These are phyloP conservation scores for Xestia ashworthii DNA, from an alignment of 2,888 invertebrate genomes.

Conservation along the genomic window DNA sequence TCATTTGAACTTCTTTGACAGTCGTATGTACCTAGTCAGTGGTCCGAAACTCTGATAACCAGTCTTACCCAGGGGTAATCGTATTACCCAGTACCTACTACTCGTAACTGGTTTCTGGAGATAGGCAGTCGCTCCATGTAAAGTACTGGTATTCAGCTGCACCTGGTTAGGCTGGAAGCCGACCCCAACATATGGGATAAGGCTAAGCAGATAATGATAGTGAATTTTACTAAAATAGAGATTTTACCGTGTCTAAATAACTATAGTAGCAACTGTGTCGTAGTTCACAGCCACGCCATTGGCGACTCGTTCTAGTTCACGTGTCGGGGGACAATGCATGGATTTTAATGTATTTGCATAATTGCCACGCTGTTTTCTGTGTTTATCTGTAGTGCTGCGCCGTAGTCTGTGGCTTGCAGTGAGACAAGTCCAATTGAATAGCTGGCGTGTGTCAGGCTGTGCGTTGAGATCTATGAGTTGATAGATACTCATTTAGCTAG, in stretches of 20 bases:
- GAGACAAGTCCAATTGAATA: slow-evolving; percentile 12
- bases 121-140: not conserved
- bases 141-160: not conserved
- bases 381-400: slow-evolving; percentile 70
- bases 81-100: too few relatives aligned
- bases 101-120: not conserved
- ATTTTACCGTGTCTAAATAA: not conserved
- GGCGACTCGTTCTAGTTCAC: slow-evolving; percentile 70
- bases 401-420: slow-evolving; percentile 43
- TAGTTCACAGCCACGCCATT: slow-evolving; percentile 58
- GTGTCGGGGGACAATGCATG: slow-evolving; percentile 75
- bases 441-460: not conserved
- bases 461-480: not conserved
- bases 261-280: slow-evolving; percentile 12
- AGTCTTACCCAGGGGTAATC: not conserved
- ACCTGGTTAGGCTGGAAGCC: not conserved
- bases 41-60: not conserved
- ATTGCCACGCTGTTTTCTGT: slow-evolving; percentile 74
- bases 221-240: not conserved
- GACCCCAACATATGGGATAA: not conserved
- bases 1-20: not conserved
- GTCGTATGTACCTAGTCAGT: not conserved
- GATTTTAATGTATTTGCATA: slow-evolving; percentile 80
- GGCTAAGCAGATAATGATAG: not conserved
- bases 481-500: not conserved